These are phyloP conservation scores for Chaenocephalus aceratus DNA, from an alignment of 2,113 vertebrate species.

Conservation along the genomic window DNA sequence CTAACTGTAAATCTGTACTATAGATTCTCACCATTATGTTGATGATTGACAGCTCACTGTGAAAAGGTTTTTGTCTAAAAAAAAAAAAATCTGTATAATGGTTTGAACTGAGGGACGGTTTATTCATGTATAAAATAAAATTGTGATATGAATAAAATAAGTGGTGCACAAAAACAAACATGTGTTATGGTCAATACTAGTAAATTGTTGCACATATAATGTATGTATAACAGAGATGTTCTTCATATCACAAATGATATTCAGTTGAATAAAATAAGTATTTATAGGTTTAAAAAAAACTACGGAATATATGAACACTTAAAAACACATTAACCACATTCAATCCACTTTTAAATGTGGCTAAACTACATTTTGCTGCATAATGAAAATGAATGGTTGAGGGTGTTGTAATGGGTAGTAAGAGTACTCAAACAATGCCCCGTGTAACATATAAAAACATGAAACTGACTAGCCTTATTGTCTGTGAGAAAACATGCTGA, in stretches of 20 bases:
- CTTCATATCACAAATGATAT: slow-evolving; percentile 23
- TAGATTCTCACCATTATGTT: slow-evolving; percentile 30
- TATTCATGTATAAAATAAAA: slow-evolving; percentile 30
- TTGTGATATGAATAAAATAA: slow-evolving; percentile 44
- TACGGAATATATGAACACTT: slow-evolving; percentile 2
- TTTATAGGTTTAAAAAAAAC: not conserved
- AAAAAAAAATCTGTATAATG: slow-evolving; percentile 2
- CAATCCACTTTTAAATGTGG: slow-evolving; percentile 27
- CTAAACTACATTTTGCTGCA: slow-evolving; percentile 1
- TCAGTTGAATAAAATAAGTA: slow-evolving; percentile 25
- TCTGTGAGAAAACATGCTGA: slow-evolving; percentile 5
- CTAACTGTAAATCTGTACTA: slow-evolving; percentile 22
- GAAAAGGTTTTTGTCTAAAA: slow-evolving; percentile 12
- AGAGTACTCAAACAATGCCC: slow-evolving; percentile 7
- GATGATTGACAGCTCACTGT: slow-evolving; percentile 1
- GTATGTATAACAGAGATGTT: not conserved
- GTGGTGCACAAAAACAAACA: slow-evolving; percentile 1
- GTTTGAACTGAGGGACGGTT: slow-evolving; percentile 15
- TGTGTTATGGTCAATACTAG: not conserved
- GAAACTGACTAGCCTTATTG: not conserved
- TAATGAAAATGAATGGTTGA: slow-evolving; percentile 12
- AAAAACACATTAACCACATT: slow-evolving; percentile 30
- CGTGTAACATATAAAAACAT: slow-evolving; percentile 14
- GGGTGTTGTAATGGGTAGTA: not conserved
- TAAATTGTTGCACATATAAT: slow-evolving; percentile 4